Evolutionary conservation across 2,888 invertebrate species (phyloP), one percentile per base, ranked within the genome.

Genomic region (Synergus laeviventris): DNA sequence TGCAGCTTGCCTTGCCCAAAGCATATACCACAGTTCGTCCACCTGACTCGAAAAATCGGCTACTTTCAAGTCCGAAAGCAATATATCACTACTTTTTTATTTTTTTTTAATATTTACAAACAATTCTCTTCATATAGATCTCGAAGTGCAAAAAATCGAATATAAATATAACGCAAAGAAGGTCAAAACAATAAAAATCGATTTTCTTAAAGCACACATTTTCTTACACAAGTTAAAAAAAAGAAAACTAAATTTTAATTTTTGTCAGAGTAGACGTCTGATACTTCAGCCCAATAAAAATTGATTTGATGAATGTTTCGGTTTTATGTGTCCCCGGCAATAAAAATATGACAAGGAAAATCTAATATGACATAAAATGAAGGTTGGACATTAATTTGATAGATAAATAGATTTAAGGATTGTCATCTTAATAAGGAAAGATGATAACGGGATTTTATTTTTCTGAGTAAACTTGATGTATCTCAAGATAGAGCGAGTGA

Each of bases 1-100:
- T 85, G 83, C 87, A 86, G 84, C 82, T 86, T 87, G 88, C 79
- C 79, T 82, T 77, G 82, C 81, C 78, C 77, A 76, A 76, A 82
- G 81, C 79, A 81, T 81, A 81, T 73, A 64, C 74, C 59, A 76
- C 61, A 81, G 81, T 82, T 80, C 79, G 73, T 78, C 77, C 85
- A 82, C 81, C 76, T 81, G 78, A 77, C 77, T 80, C 75, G 73
- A 76, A 81, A 78, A 78, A 78, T 78, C 62, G 78, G 75, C 79
- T 70, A 70, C 14, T 24, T 45, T 45, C 14, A 24, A 42, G 24
- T 7, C 21, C 21, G 8, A 45, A 9, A 16, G 24, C 42, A 66
- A 45, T 62, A 39, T 21, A 62, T 61, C 31, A 31, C 31, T 31
- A 4, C 4, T 31, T 31, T 31, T 24, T 31, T 31, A 31, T 31